phyloP scores from a whole-genome alignment of 2,797 vertebrate genomes.

The Monodelphis domestica region DNA sequence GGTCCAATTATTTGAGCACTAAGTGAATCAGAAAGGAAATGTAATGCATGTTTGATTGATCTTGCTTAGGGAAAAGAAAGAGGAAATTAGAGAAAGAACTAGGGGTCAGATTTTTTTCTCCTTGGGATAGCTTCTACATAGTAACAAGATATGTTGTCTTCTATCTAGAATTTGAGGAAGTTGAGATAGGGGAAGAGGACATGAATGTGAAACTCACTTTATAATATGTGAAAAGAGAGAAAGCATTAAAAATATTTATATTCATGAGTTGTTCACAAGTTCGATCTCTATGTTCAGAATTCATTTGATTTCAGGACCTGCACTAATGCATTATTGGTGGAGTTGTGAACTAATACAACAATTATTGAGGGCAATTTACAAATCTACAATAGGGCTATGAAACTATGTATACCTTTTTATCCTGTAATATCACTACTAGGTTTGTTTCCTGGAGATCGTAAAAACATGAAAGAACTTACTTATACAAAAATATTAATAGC shows the following conservation, averaged over 20 bases:
- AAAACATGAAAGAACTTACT: no score
- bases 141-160: neutral
- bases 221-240: neutral
- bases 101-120: neutral
- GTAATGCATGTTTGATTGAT: neutral
- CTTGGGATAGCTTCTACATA: neutral
- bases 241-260: neutral
- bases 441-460: no score
- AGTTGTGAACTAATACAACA: no score
- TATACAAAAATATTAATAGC: no score
- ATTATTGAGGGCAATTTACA: no score
- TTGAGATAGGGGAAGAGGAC: neutral
- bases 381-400: no score
- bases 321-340: no score
- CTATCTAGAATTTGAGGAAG: neutral
- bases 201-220: neutral
- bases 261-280: neutral
- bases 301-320: neutral
- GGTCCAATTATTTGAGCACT: neutral
- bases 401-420: no score
- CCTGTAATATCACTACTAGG: no score
- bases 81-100: neutral
- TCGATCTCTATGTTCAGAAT: neutral
- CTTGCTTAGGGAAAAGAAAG: neutral
- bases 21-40: slow-evolving; percentile 14